phyloP scores from a whole-genome alignment of 2,797 vertebrate genomes.

The Sylvia borin region DNA sequence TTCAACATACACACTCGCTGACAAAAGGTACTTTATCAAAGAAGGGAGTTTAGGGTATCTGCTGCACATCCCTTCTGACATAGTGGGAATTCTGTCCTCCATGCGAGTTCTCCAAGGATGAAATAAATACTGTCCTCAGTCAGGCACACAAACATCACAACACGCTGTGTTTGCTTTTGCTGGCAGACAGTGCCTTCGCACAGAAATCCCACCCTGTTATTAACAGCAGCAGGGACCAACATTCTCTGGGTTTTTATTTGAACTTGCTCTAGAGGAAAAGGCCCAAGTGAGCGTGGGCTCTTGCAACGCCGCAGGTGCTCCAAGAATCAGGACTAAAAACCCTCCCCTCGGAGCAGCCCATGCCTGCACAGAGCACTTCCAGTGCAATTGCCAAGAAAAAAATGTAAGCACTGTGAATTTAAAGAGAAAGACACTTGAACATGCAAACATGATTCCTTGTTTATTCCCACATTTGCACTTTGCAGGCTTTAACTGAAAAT shows the following conservation, averaged over 20 bases:
- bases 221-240: not conserved
- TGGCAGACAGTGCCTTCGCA: not conserved
- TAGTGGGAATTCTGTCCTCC: constrained; percentile 6
- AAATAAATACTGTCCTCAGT: constrained; percentile 31
- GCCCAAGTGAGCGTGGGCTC: not conserved
- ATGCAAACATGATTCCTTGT: not conserved
- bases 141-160: not conserved
- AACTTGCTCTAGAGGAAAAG: not conserved
- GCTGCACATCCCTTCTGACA: constrained; percentile 25
- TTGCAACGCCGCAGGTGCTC: not conserved
- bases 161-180: not conserved
- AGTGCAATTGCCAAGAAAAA: not conserved
- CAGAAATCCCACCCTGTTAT: not conserved
- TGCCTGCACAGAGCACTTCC: not conserved
- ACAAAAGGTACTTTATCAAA: constrained; percentile 66
- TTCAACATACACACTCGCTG: constrained; percentile 55
- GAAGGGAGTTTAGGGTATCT: constrained; percentile 25
- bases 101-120: not conserved
- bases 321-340: not conserved
- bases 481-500: not conserved
- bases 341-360: not conserved
- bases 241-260: not conserved
- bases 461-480: not conserved
- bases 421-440: not conserved
- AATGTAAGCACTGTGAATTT: not conserved